These are phyloP conservation scores for Cinara cedri DNA, from an alignment of 2,888 invertebrate genomes.

Conservation along the genomic window DNA sequence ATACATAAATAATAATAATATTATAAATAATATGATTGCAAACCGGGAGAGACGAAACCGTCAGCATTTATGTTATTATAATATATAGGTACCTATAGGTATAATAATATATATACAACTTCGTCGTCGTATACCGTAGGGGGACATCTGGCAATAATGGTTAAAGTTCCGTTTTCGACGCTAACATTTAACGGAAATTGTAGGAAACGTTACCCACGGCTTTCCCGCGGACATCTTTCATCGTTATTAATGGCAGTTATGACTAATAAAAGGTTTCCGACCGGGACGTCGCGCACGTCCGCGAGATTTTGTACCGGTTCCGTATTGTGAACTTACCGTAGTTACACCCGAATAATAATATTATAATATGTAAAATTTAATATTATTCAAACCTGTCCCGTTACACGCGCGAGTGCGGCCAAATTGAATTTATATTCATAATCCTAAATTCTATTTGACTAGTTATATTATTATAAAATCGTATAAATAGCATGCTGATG, in stretches of 20 bases:
- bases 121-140: constrained; percentile 8
- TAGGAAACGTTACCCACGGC: not conserved
- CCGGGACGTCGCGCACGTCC: not conserved
- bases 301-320: not conserved
- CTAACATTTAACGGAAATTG: constrained; percentile 45
- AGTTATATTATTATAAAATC: too few species aligned
- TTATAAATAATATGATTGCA: not conserved
- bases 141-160: constrained; percentile 53
- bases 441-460: too few species aligned
- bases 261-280: constrained; percentile 5
- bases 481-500: too few species aligned
- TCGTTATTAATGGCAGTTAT: constrained; percentile 33
- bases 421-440: not conserved
- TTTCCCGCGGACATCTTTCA: constrained; percentile 32
- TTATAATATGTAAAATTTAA: too few species aligned
- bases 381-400: constrained; percentile 7
- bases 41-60: not conserved
- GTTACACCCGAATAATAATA: too few species aligned
- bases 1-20: too few species aligned
- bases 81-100: not conserved
- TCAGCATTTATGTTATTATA: constrained; percentile 21
- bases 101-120: not conserved
- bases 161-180: constrained; percentile 37
- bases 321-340: too few species aligned
- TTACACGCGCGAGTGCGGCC: not conserved